These are phyloP conservation scores for Matsumyia berberina DNA, from an alignment of 2,888 invertebrate species.

Conservation along the genomic window DNA sequence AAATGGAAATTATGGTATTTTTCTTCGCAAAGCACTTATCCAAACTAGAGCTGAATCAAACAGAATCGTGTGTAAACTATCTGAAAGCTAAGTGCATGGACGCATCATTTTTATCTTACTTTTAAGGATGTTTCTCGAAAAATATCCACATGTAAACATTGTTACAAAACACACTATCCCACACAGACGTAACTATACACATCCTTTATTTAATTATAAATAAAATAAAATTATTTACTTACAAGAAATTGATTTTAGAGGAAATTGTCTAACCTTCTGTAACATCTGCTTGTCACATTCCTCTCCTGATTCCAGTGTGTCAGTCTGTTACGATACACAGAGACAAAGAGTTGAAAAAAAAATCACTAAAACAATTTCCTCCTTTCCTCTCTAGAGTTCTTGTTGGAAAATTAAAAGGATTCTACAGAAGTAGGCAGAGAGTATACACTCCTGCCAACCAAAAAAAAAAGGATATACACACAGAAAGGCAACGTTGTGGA, in stretches of 20 bases:
- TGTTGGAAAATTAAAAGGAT: conserved; percentile 69
- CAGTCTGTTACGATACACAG: conserved; percentile 29
- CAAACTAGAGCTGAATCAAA: too few species aligned
- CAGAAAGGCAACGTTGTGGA: conserved; percentile 40
- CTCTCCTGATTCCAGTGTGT: conserved; percentile 14
- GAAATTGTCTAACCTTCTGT: conserved; percentile 12
- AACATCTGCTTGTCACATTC: conserved; percentile 25
- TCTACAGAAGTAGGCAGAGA: conserved; percentile 41
- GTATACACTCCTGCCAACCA: conserved; percentile 3
- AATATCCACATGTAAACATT: too few species aligned
- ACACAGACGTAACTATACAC: neutral
- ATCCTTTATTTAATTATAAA: conserved; percentile 45
- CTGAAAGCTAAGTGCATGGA: too few species aligned
- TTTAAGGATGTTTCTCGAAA: too few species aligned
- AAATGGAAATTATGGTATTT: too few species aligned
- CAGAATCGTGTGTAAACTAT: too few species aligned
- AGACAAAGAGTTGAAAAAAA: conserved; percentile 11
- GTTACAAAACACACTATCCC: too few species aligned
- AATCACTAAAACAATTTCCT: conserved; percentile 58
- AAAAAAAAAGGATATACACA: conserved; percentile 21
- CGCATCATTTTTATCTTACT: too few species aligned
- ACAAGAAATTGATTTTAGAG: conserved; percentile 54
- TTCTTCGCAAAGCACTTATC: too few species aligned
- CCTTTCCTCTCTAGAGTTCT: conserved; percentile 18
- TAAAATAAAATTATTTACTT: conserved; percentile 54